Evolutionary conservation across 2,797 vertebrate genomes (phyloP).

Genomic region (Artibeus lituratus): DNA sequence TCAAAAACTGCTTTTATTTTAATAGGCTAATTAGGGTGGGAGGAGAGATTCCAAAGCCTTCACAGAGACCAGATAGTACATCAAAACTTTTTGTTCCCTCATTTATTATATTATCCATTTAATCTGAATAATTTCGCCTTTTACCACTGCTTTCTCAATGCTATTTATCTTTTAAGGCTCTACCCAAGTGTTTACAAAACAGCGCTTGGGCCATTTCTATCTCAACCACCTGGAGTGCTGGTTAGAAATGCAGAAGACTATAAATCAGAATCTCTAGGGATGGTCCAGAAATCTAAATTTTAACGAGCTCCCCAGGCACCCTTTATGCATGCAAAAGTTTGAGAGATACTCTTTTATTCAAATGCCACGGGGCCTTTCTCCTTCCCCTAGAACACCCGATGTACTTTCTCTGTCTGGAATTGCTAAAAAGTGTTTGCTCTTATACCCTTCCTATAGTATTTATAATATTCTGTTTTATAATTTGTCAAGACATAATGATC

Average conservation of each 20-base stretch:
- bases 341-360: background rate
- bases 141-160: background rate
- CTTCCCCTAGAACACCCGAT: background rate
- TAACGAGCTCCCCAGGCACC: background rate
- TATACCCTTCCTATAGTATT: background rate
- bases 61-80: background rate
- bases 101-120: background rate
- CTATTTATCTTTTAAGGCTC: background rate
- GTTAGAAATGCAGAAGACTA: background rate
- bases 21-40: background rate
- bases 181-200: background rate
- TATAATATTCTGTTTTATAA: constrained; percentile 35
- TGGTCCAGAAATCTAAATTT: background rate
- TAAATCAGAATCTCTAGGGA: constrained; percentile 13
- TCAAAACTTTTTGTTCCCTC: background rate
- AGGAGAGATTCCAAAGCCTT: background rate
- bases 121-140: background rate
- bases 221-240: background rate
- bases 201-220: background rate
- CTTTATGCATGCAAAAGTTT: constrained; percentile 8
- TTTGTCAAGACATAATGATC: background rate
- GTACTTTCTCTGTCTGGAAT: background rate
- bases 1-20: background rate
- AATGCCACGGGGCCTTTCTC: background rate
- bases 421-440: constrained; percentile 18